Conservation (phyloP, 2,797 vertebrate species). For the Anguilla obscura region DNA sequence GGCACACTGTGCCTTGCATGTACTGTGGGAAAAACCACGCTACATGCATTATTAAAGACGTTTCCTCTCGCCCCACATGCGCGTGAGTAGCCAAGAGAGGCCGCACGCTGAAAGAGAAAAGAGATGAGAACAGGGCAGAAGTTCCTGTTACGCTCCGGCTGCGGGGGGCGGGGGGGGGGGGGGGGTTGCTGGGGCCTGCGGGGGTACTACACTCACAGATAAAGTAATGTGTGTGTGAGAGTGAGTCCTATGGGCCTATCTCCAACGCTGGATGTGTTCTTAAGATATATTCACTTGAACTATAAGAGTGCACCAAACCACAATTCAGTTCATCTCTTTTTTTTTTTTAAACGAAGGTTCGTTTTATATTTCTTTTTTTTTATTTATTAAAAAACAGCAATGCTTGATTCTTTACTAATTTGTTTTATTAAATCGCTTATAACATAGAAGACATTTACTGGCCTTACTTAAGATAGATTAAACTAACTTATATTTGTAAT, state of each 20-base stretch:
- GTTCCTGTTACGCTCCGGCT: background rate
- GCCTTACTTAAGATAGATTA: too few species aligned
- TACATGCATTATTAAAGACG: background rate
- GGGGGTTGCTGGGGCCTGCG: background rate
- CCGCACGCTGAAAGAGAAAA: background rate
- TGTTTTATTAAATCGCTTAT: background rate
- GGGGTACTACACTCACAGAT: background rate
- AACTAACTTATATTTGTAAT: too few species aligned
- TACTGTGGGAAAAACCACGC: background rate
- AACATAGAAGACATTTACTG: too few species aligned
- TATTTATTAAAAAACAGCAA: background rate
- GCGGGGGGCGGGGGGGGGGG: background rate
- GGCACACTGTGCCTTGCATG: background rate
- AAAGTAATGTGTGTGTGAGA: background rate
- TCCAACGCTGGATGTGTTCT: background rate
- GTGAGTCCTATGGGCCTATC: background rate
- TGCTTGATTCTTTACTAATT: background rate
- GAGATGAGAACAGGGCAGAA: background rate
- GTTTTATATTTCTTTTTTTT: background rate
- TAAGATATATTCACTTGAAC: background rate
- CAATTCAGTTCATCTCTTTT: background rate
- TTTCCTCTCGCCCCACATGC: background rate
- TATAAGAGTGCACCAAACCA: background rate
- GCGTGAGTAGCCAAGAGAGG: background rate
- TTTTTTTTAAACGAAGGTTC: background rate